phyloP scores from a whole-genome alignment of 2,888 invertebrate species.

The Yponomeuta sedellus region DNA sequence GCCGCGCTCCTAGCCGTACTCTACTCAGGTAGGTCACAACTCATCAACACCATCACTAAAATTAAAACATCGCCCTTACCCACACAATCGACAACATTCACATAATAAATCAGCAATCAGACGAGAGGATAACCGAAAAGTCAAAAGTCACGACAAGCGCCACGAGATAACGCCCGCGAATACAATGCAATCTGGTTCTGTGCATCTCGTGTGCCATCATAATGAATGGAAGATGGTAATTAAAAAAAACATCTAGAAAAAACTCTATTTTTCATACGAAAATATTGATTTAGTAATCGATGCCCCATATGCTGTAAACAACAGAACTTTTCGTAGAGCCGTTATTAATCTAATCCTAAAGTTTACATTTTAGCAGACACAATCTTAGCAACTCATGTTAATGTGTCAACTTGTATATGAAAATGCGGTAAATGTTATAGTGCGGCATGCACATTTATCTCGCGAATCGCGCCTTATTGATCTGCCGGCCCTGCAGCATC shows the following conservation, averaged over 20 bases:
- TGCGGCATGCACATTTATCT: constrained; percentile 32
- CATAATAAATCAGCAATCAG: no score
- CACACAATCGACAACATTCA: neutral
- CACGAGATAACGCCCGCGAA: constrained; percentile 1
- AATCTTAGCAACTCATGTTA: neutral
- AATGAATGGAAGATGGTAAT: neutral
- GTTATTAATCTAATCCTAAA: neutral
- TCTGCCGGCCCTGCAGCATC: constrained; percentile 55
- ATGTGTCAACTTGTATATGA: neutral
- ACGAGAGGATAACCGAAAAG: neutral
- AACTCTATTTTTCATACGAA: neutral
- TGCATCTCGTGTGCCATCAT: neutral
- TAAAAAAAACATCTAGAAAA: neutral
- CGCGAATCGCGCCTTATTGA: constrained; percentile 47
- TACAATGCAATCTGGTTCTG: constrained; percentile 5
- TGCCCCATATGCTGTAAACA: constrained; percentile 5
- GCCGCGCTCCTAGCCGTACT: constrained; percentile 57
- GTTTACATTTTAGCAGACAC: neutral
- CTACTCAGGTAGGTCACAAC: constrained; percentile 63
- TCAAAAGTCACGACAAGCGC: neutral
- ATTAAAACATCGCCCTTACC: neutral
- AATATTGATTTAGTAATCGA: neutral
- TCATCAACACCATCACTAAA: constrained; percentile 9
- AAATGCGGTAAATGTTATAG: neutral
- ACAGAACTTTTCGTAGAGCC: neutral